Conservation (phyloP, 2,888 invertebrate species). For the Nephrotoma guestfalica region DNA sequence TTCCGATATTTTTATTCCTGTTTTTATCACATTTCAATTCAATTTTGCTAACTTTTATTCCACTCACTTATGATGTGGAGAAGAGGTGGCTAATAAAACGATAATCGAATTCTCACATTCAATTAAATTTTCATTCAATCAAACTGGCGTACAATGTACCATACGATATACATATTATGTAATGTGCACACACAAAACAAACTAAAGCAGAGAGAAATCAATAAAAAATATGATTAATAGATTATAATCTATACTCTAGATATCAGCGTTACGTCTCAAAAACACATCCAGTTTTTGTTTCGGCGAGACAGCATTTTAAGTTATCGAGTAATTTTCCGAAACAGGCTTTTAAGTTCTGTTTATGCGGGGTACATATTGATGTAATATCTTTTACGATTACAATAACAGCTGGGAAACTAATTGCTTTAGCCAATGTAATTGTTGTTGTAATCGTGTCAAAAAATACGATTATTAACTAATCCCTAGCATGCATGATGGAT, state of each 20-base stretch:
- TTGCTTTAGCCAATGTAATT: too few relatives aligned
- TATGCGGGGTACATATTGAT: too few relatives aligned
- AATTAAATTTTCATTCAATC: not conserved
- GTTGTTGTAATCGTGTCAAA: too few relatives aligned
- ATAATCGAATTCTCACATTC: not conserved
- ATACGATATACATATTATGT: not conserved
- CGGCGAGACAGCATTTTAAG: accelerated
- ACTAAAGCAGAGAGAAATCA: not conserved
- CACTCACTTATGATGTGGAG: not conserved
- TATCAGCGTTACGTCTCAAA: too few relatives aligned
- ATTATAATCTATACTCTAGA: too few relatives aligned
- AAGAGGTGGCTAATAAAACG: not conserved
- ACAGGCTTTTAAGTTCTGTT: too few relatives aligned
- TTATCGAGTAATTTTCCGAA: too few relatives aligned
- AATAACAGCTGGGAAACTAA: too few relatives aligned
- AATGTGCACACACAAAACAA: not conserved
- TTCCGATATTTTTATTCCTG: not conserved
- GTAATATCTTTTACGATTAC: too few relatives aligned
- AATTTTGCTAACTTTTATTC: not conserved
- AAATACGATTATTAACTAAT: too few relatives aligned
- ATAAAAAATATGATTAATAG: not conserved
- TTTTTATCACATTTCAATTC: not conserved
- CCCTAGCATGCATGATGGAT: too few relatives aligned
- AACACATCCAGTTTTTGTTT: too few relatives aligned
- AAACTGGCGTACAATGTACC: not conserved